These are phyloP conservation scores for Epirrita christyi DNA, from an alignment of 2,888 invertebrate species.

Conservation along the genomic window DNA sequence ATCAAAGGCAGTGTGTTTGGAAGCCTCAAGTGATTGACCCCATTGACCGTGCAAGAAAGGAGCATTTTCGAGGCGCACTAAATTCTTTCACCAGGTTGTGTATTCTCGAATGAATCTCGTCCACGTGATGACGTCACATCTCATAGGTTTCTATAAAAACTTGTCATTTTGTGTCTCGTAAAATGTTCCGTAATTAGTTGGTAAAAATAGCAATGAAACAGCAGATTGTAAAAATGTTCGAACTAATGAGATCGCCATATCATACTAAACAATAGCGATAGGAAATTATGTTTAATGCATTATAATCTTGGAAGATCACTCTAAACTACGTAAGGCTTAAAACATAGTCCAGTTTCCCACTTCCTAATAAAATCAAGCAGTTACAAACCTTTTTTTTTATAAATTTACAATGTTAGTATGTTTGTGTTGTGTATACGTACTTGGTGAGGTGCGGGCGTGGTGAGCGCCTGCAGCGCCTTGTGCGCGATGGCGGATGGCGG, in stretches of 20 bases:
- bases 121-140: too few species aligned
- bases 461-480: constrained; percentile 57
- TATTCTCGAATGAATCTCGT: too few species aligned
- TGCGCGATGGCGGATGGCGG: constrained; percentile 49
- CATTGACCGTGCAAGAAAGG: too few species aligned
- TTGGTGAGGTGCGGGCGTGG: constrained; percentile 60
- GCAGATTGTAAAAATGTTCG: constrained; percentile 3
- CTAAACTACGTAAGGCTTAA: constrained; percentile 43
- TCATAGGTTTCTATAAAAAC: too few species aligned
- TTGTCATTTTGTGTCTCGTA: too few species aligned
- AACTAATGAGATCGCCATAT: constrained; percentile 13
- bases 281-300: constrained; percentile 4
- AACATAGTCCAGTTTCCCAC: constrained; percentile 61
- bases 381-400: too few species aligned
- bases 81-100: too few species aligned
- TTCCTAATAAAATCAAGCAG: constrained; percentile 32
- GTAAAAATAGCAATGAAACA: too few species aligned
- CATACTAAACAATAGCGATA: constrained; percentile 11
- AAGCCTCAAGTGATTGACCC: too few species aligned
- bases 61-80: too few species aligned
- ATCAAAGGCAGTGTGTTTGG: too few species aligned
- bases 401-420: background rate
- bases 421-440: constrained; percentile 16
- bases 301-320: constrained; percentile 59
- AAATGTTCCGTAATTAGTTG: too few species aligned